phyloP scores from a whole-genome alignment of 2,888 invertebrate genomes.

The Amiota communis region DNA sequence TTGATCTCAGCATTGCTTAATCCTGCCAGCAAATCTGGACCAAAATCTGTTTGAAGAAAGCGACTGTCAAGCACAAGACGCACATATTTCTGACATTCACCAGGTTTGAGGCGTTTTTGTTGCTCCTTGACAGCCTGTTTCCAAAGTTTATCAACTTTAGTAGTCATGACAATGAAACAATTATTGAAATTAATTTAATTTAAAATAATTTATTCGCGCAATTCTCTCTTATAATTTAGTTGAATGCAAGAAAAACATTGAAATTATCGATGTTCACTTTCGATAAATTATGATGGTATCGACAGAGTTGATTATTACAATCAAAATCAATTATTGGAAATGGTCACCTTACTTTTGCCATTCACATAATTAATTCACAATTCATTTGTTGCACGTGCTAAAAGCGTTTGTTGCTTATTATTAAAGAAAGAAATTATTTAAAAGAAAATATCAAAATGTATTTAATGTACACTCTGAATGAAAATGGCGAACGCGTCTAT shows the following conservation, averaged over 20 bases:
- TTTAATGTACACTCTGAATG: constrained; percentile 84
- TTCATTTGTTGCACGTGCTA: constrained; percentile 48
- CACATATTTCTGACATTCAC: constrained; percentile 69
- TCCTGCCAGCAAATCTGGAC: constrained; percentile 50
- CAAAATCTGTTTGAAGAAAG: constrained; percentile 48
- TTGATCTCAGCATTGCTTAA: constrained; percentile 53
- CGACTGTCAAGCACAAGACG: constrained; percentile 62
- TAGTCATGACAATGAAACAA: neutral
- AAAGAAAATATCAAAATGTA: constrained; percentile 76
- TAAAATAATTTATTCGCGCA: neutral
- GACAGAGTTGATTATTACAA: neutral
- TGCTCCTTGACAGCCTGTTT: constrained; percentile 66
- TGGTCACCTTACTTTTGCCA: neutral
- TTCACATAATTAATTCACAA: neutral
- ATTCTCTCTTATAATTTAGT: neutral
- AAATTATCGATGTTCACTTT: neutral
- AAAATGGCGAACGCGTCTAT: constrained; percentile 86
- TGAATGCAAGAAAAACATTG: constrained; percentile 4
- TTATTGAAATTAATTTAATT: neutral
- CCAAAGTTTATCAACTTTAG: constrained; percentile 62
- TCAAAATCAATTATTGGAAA: too few species aligned
- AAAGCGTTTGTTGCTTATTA: constrained; percentile 30
- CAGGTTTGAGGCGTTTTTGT: constrained; percentile 69
- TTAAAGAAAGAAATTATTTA: neutral
- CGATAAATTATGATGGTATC: neutral